Evolutionary conservation across 2,888 invertebrate genomes (phyloP), one percentile per base, ranked within the genome.

Genomic region (Oscheius onirici): DNA sequence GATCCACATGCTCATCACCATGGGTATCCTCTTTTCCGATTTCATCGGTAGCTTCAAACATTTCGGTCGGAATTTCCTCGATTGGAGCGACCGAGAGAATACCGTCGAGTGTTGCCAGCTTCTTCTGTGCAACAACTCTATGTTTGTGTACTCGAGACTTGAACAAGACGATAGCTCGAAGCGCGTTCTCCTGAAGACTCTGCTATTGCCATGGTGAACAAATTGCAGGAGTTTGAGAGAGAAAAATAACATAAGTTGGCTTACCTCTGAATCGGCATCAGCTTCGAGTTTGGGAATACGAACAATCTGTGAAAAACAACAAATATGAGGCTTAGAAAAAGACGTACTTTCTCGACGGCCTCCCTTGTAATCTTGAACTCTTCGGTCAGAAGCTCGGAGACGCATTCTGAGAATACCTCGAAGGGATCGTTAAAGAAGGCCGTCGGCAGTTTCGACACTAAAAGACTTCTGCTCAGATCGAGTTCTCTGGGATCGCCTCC

Each of bases 141-240:
- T 77, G 75, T 58, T 78, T 79, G 51, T 81, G 81, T 22, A 74
- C 76, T 52, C 77, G 77, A 28, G 76, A 73, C 43, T 75, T 72
- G 76, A 81, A 81, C 60, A 73, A 71, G 51, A 81, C 65, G 41
- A 81, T 65, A 8, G 72, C 78, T 51, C 76, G 73, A 6, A 77
- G 71, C 46, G 75, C 76, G 43, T 75, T 74, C 34, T 69, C 75
- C 81, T 79, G 74, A 66, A 78, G 13, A 66, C 40, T 17, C 11
- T 15, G n/a, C 40, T 41, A 17, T 6, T 57, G 34, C 34, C 43
- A 22, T 13, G 26, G 10, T 11, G 2, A 15, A 20, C 8, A 69
- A 17, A 60, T 10, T 28, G 15, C 24, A 13, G 0, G 5, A 49
- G 11, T 15, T 3, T 26, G 26, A 26, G 22, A 43, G 0, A 13